These are phyloP conservation scores for Dryoscopus gambensis DNA, from an alignment of 2,113 vertebrate genomes.

Conservation along the genomic window DNA sequence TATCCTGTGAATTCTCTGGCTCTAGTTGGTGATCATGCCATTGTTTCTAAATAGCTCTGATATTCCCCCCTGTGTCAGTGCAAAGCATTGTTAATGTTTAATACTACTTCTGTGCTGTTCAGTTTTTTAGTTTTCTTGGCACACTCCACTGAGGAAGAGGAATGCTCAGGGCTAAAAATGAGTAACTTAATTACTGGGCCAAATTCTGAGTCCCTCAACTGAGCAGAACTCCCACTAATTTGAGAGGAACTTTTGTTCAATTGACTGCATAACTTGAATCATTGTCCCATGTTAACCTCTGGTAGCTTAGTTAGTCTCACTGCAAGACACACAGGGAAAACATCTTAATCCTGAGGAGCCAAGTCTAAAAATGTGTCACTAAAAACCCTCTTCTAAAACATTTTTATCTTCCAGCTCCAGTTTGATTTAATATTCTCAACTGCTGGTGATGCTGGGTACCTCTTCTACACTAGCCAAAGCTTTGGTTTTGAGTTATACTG, in stretches of 20 bases:
- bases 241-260: constrained; percentile 13
- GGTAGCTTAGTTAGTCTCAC: background rate
- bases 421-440: background rate
- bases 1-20: constrained; percentile 6
- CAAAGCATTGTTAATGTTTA: constrained; percentile 40
- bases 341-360: background rate
- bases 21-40: background rate
- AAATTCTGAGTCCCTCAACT: constrained; percentile 5
- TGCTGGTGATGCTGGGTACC: background rate
- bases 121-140: constrained; percentile 19
- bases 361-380: background rate
- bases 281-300: constrained; percentile 20
- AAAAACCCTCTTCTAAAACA: background rate
- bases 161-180: constrained; percentile 33
- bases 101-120: background rate
- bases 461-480: background rate
- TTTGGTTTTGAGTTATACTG: background rate
- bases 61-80: background rate
- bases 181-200: constrained; percentile 13
- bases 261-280: background rate
- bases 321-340: background rate
- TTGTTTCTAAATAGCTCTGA: constrained; percentile 18
- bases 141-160: background rate
- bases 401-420: background rate
- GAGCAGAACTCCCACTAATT: constrained; percentile 9